These are phyloP conservation scores for Myrmecophaga tridactyla DNA, from an alignment of 2,113 vertebrate genomes.

Conservation along the genomic window DNA sequence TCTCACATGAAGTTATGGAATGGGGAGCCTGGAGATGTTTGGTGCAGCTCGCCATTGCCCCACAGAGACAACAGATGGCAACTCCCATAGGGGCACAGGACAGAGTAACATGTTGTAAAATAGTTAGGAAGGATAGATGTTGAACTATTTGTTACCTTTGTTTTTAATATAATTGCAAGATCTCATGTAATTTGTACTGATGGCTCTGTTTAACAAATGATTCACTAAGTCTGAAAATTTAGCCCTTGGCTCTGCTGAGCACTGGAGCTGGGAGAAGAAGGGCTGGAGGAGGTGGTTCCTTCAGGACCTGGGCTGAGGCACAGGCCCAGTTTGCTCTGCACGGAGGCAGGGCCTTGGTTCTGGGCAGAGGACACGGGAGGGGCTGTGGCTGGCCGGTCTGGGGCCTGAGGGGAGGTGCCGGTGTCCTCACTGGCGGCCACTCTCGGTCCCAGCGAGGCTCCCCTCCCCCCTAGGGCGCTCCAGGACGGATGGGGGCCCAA, in stretches of 20 bases:
- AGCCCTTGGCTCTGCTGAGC: neutral
- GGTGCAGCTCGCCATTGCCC: rapidly evolving
- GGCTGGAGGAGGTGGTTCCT: neutral
- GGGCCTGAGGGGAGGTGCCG: rapidly evolving
- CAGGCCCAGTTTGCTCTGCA: neutral
- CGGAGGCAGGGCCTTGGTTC: neutral
- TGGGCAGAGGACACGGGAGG: rapidly evolving
- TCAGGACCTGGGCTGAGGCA: too few species aligned
- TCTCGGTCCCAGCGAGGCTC: neutral
- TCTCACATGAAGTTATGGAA: rapidly evolving
- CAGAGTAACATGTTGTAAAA: neutral
- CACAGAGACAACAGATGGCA: rapidly evolving
- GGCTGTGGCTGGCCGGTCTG: neutral
- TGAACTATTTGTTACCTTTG: neutral
- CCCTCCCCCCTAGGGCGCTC: conserved; percentile 87
- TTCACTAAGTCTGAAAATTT: neutral
- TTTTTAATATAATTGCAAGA: neutral
- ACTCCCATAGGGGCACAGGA: neutral
- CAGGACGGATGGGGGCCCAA: conserved; percentile 94
- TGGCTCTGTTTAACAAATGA: neutral
- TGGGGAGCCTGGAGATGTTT: rapidly evolving
- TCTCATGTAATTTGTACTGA: neutral
- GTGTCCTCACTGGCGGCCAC: neutral
- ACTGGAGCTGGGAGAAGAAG: neutral
- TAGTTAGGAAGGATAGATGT: neutral